Base-by-base conservation (phyloP, 1,140 invertebrate species). In the Panagrolaimus sp. region DNA sequence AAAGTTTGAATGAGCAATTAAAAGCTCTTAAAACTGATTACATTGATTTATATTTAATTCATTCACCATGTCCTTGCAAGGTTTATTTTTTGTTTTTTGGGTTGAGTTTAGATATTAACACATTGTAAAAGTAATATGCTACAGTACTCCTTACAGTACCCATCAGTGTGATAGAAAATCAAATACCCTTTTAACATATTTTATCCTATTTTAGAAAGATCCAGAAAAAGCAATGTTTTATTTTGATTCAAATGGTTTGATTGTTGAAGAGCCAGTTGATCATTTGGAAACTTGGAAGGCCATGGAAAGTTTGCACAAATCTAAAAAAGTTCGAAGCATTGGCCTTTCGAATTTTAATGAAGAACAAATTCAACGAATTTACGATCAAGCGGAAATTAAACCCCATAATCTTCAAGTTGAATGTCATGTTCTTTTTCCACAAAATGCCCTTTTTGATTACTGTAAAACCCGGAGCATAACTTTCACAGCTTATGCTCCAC, bases 331-430 rank as follows among this genome's bases (percentile, higher is more conserved):
- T 0, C 88, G 86, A 64, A 89, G 89, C 64, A 91, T 96, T 76
- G 93, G 93, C 0, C 72, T 95, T 0, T 93, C 91, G 43, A 96
- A 95, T 83, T 95, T 96, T 80, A 94, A 93, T 82, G 89, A 87
- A 44, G 83, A 88, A 43, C 93, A 95, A 84, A 88, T 93, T 15
- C 86, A 89, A 45, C 85, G 90, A 9, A 76, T 96, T 2, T 76
- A 93, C 14, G 84, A 88, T 26, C 84, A 84, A 21, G 88, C 88
- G 0, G 87, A 84, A 44, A 89, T 94, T 24, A 89, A 89, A 67
- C 93, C 92, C 0, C 88, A 88, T 1, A 88, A 90, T 80, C 92
- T 92, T 46, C 84, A 92, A 87, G 88, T 92, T 63, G 92, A 95
- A 84, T 90, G 89, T 71, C 91, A 94, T 83, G 89, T 90, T 0